phyloP scores from a whole-genome alignment of 2,113 vertebrate species.

The Ancistrus triradiatus region DNA sequence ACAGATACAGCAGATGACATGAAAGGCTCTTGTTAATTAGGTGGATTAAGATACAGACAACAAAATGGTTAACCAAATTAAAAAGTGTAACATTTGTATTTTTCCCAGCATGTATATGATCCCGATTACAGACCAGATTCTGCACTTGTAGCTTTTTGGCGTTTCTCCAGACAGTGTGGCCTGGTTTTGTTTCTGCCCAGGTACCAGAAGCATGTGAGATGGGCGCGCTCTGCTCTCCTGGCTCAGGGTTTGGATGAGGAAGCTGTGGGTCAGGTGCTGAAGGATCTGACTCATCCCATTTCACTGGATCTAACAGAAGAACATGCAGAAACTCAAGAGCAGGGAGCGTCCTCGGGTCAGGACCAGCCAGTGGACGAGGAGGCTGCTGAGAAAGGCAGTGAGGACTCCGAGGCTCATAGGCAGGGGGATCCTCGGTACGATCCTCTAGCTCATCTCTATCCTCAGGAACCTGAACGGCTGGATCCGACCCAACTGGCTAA shows the following conservation, averaged over 20 bases:
- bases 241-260: slow-evolving; percentile 72
- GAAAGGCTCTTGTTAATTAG: too few species aligned
- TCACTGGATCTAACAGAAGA: slow-evolving; percentile 25
- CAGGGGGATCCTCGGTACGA: slow-evolving; percentile 41
- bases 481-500: background rate
- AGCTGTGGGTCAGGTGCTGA: slow-evolving; percentile 54
- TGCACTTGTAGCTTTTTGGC: too few species aligned
- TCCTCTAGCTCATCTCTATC: slow-evolving; percentile 3
- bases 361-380: background rate
- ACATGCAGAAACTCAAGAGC: background rate
- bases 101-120: too few species aligned
- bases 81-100: too few species aligned
- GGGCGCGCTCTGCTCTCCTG: slow-evolving; percentile 66
- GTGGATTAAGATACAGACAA: too few species aligned
- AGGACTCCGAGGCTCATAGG: slow-evolving; percentile 9
- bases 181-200: slow-evolving; percentile 53
- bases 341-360: background rate
- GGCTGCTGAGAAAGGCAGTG: background rate
- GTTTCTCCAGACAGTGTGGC: background rate
- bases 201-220: slow-evolving; percentile 72
- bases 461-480: slow-evolving; percentile 15
- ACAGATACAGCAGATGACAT: too few species aligned
- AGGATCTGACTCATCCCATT: slow-evolving; percentile 60
- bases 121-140: too few species aligned
- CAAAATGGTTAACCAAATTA: too few species aligned